Base-by-base conservation (phyloP, 2,113 vertebrate genomes). In the Steatornis caripensis region DNA sequence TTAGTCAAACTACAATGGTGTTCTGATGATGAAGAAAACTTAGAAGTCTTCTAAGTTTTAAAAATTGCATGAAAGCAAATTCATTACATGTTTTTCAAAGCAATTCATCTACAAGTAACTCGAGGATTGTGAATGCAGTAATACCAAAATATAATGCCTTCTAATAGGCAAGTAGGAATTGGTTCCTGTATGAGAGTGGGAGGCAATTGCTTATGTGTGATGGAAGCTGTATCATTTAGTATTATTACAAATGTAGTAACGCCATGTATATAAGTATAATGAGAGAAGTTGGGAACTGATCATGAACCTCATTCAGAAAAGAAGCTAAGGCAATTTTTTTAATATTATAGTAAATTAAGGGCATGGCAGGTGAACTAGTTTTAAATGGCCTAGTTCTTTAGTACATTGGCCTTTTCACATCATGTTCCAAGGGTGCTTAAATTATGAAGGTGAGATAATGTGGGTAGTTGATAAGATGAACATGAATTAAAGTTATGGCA, bases 241-340 rank as follows among this genome's bases (percentile, higher is more conserved):
- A 39, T 92, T 95, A 88, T 78, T 87, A 55, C 80, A 86, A 74
- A 62, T 87, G 84, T 37, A 70, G 41, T 77, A 85, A 94, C 90
- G 66, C 23, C 62, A 43, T 41, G n/a, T n/a, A 80, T 23, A 39
- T 48, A 79, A 84, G 61, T 81, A 30, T 87, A 96, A 95, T 92
- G 94, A 96, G 83, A 71, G 55, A 69, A 95, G 53, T 13, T 91
- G 48, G 15, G 36, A 89, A 46, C 70, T 69, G 84, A 75, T 86
- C 90, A 95, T 84, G 87, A 94, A 70, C 60, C 54, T 97, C 54
- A 48, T 90, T 95, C 78, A 70, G 58, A 62, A 76, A 74, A 48
- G 58, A 51, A 93, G 45, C 45, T 60, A 77, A 64, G 39, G 46
- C 72, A 78, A 55, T 15, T 54, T 69, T 81, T 83, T 89, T 91